A percentile compares a stretch with the other conserved stretches of the same genome.
phyloP scores from a whole-genome alignment of 1,140 invertebrate genomes.

The Drosophila parvula region DNA sequence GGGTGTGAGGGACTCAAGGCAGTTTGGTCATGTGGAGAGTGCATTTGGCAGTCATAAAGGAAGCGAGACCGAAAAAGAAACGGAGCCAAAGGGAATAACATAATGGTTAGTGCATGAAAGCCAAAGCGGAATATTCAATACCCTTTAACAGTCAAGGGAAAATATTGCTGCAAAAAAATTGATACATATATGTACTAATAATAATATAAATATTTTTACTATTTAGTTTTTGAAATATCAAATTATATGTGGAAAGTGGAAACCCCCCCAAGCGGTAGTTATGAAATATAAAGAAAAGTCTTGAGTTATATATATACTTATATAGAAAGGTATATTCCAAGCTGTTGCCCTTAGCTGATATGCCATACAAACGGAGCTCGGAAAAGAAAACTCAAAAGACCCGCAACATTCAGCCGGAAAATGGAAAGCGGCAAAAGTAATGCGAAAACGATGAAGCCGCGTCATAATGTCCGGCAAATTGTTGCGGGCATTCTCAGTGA shows the following conservation, averaged over 20 bases:
- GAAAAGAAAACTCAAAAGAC: constrained; percentile 16
- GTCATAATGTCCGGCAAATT: constrained; percentile 60
- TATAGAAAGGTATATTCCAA: background rate
- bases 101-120: constrained; percentile 5
- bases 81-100: constrained; percentile 34
- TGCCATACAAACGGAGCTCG: background rate
- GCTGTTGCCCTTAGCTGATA: background rate
- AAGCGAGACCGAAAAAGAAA: constrained; percentile 29
- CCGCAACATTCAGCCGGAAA: constrained; percentile 39
- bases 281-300: background rate
- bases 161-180: background rate
- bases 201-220: background rate
- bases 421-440: constrained; percentile 50
- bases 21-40: constrained; percentile 45
- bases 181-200: background rate
- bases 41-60: constrained; percentile 49
- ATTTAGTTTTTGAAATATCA: background rate
- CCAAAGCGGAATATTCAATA: background rate
- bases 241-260: background rate
- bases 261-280: no score
- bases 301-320: background rate
- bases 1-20: constrained; percentile 14
- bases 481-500: constrained; percentile 48
- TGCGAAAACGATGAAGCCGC: constrained; percentile 66
- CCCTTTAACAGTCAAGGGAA: constrained; percentile 1